phyloP scores from a whole-genome alignment of 2,888 invertebrate genomes.

The Spilosoma lubricipeda region DNA sequence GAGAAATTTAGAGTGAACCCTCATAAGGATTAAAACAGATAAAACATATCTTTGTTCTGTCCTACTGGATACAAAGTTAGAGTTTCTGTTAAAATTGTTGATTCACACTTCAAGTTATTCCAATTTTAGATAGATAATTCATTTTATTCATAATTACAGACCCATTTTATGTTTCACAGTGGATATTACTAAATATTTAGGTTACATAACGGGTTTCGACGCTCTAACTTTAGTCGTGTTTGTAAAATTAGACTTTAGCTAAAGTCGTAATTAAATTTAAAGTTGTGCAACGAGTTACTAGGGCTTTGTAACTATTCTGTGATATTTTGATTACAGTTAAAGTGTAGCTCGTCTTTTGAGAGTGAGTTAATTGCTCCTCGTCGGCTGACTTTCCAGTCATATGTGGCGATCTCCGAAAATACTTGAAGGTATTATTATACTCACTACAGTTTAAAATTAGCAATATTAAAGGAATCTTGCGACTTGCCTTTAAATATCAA shows the following conservation, averaged over 20 bases:
- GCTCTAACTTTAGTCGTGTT: slow-evolving; percentile 36
- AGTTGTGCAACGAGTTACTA: slow-evolving; percentile 41
- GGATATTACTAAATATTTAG: slow-evolving; percentile 28
- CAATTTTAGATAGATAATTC: slow-evolving; percentile 5
- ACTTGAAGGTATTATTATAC: slow-evolving; percentile 32
- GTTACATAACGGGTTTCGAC: slow-evolving; percentile 5
- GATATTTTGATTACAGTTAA: slow-evolving; percentile 65
- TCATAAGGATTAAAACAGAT: slow-evolving; percentile 11
- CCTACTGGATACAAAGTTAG: slow-evolving; percentile 9
- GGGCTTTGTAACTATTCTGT: slow-evolving; percentile 46
- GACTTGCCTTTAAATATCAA: background rate
- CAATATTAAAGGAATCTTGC: no score
- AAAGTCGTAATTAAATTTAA: slow-evolving; percentile 49
- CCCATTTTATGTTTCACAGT: slow-evolving; percentile 5
- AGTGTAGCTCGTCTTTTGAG: slow-evolving; percentile 50
- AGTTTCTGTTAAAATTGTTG: slow-evolving; percentile 13
- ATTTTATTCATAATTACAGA: slow-evolving; percentile 9
- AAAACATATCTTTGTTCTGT: slow-evolving; percentile 21
- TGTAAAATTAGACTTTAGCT: slow-evolving; percentile 35
- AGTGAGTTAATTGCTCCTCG: slow-evolving; percentile 50
- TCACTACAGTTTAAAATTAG: slow-evolving; percentile 27
- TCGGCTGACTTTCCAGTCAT: slow-evolving; percentile 44
- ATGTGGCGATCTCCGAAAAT: slow-evolving; percentile 33
- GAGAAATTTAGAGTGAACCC: slow-evolving; percentile 12
- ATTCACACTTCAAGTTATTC: slow-evolving; percentile 7